These are phyloP conservation scores for Dryas iulia DNA, from an alignment of 1,140 invertebrate genomes.

Conservation along the genomic window DNA sequence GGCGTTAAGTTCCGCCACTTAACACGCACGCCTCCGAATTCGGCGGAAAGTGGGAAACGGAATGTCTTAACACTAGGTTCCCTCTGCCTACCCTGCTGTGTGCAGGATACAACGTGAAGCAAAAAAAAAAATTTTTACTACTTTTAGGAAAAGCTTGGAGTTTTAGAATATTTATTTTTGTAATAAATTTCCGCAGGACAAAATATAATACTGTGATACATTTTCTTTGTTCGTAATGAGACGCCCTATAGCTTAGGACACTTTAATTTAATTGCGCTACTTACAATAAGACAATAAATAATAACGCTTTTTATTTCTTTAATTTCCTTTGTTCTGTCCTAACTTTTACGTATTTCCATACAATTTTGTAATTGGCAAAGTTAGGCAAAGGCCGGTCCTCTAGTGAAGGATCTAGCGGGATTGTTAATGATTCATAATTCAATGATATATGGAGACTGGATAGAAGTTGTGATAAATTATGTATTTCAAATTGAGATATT, in stretches of 20 bases:
- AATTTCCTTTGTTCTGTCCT: background rate
- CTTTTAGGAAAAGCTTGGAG: too few relatives aligned
- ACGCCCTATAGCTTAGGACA: background rate
- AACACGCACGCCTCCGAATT: too few relatives aligned
- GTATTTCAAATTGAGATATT: slow-evolving; percentile 14
- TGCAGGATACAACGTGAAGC: too few relatives aligned
- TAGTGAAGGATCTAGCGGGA: slow-evolving; percentile 1
- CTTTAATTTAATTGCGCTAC: background rate
- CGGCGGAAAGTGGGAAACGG: too few relatives aligned
- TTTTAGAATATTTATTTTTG: too few relatives aligned
- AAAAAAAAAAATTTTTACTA: too few relatives aligned
- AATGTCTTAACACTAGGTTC: too few relatives aligned
- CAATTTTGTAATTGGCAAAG: background rate
- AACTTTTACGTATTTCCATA: background rate
- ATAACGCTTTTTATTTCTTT: background rate
- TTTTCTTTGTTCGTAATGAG: background rate
- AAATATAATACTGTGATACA: too few relatives aligned
- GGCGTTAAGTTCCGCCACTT: too few relatives aligned
- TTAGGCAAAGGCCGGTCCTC: background rate
- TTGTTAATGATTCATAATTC: slow-evolving; percentile 12
- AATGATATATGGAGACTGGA: slow-evolving; percentile 1
- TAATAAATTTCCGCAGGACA: background rate
- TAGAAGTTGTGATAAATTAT: slow-evolving; percentile 8
- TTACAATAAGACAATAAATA: background rate
- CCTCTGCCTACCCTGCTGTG: too few relatives aligned